These are phyloP conservation scores for Atrichornis clamosus DNA, from an alignment of 2,113 vertebrate genomes.

Conservation along the genomic window DNA sequence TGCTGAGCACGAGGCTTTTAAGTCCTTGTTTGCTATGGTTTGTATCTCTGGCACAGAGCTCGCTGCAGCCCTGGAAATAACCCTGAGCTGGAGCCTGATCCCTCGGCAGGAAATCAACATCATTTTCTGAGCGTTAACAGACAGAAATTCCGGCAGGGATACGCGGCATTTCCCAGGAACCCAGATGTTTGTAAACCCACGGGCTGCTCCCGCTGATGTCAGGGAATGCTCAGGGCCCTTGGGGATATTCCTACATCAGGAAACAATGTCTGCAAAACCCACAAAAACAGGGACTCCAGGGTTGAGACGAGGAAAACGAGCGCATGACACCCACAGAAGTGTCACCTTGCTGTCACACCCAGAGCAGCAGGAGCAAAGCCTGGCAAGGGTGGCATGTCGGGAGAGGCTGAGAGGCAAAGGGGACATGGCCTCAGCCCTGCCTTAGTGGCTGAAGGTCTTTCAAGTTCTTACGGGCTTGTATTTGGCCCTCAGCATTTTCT, in stretches of 20 bases:
- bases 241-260: neutral
- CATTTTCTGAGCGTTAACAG: neutral
- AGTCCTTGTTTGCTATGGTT: neutral
- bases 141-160: neutral
- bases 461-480: neutral
- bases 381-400: neutral
- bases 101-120: neutral
- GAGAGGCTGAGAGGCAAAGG: neutral
- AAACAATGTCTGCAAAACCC: neutral
- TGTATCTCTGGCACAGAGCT: neutral
- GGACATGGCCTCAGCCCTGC: neutral
- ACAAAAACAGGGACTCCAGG: neutral
- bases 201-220: neutral
- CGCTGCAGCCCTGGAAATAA: neutral
- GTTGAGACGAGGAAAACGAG: neutral
- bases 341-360: neutral
- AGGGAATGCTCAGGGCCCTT: neutral
- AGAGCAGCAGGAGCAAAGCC: neutral
- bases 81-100: neutral
- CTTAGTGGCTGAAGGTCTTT: neutral
- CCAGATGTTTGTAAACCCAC: neutral
- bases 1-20: neutral
- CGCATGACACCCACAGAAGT: accelerated
- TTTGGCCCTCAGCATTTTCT: neutral
- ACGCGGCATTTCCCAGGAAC: neutral